phyloP scores from a whole-genome alignment of 2,888 invertebrate species.

The Diachrysia chrysitis region DNA sequence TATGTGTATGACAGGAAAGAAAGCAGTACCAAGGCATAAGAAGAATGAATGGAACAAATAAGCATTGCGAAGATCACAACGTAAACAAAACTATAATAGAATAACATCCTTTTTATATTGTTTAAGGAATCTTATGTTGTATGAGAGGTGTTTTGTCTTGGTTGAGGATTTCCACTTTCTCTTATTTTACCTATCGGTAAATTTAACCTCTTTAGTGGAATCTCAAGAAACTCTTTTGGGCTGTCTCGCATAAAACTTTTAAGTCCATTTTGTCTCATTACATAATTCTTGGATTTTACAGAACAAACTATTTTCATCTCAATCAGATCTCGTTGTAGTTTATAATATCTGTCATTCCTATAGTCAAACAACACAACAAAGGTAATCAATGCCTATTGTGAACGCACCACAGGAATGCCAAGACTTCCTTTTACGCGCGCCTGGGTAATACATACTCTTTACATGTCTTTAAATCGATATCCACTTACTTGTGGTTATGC shows the following conservation, averaged over 20 bases:
- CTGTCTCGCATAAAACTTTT: neutral
- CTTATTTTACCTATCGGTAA: too few species aligned
- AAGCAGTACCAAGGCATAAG: too few species aligned
- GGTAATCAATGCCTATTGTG: slow-evolving; percentile 30
- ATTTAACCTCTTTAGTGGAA: too few species aligned
- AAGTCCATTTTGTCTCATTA: neutral
- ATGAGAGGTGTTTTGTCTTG: too few species aligned
- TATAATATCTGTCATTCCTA: neutral
- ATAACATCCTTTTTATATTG: neutral
- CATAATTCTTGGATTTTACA: neutral
- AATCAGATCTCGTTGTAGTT: neutral
- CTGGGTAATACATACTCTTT: neutral
- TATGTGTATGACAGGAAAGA: neutral
- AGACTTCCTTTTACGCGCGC: slow-evolving; percentile 10
- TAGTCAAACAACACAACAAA: slow-evolving; percentile 16
- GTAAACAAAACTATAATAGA: too few species aligned
- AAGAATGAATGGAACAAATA: neutral
- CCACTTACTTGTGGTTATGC: slow-evolving; percentile 41
- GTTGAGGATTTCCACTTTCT: too few species aligned
- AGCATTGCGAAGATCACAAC: neutral
- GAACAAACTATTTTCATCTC: neutral
- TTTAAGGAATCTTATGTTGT: neutral
- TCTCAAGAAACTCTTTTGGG: too few species aligned
- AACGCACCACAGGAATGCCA: slow-evolving; percentile 9
- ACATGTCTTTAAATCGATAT: slow-evolving; percentile 15